Conservation (phyloP, 2,888 invertebrate species). For the Bembecia ichneumoniformis region DNA sequence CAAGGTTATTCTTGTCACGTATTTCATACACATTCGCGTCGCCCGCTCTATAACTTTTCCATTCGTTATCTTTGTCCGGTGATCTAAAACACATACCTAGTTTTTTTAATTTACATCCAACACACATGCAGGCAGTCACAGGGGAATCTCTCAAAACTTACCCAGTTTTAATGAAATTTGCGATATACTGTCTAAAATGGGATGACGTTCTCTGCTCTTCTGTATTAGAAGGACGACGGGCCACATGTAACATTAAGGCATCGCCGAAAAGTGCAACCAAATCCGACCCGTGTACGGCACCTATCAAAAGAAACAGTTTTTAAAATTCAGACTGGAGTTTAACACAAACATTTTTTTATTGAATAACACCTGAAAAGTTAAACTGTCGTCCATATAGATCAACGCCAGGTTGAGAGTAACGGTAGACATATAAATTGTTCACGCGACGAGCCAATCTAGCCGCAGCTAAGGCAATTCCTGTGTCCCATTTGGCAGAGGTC, state of each 20-base stretch:
- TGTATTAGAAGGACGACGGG: conserved; percentile 72
- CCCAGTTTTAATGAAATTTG: conserved; percentile 67
- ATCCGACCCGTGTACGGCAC: conserved; percentile 78
- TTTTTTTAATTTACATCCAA: neutral
- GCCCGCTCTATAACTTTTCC: conserved; percentile 73
- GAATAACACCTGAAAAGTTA: conserved; percentile 63
- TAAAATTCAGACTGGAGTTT: neutral
- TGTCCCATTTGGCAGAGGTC: conserved; percentile 71
- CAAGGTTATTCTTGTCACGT: conserved; percentile 17
- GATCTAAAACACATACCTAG: conserved; percentile 41
- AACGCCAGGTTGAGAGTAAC: conserved; percentile 61
- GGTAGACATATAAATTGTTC: conserved; percentile 70
- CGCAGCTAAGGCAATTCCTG: conserved; percentile 69
- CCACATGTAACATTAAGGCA: conserved; percentile 75
- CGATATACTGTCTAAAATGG: conserved; percentile 36
- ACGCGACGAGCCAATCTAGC: conserved; percentile 62
- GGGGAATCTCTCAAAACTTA: conserved; percentile 17
- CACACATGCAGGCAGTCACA: neutral
- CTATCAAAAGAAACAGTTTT: conserved; percentile 27
- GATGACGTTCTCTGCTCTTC: conserved; percentile 70
- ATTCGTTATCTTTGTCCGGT: conserved; percentile 70
- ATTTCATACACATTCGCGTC: conserved; percentile 66
- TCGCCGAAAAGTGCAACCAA: conserved; percentile 78
- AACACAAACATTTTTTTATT: neutral
- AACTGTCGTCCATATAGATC: conserved; percentile 49